Evolutionary conservation across 2,113 vertebrate genomes (phyloP).

Genomic region (Ameiurus melas): DNA sequence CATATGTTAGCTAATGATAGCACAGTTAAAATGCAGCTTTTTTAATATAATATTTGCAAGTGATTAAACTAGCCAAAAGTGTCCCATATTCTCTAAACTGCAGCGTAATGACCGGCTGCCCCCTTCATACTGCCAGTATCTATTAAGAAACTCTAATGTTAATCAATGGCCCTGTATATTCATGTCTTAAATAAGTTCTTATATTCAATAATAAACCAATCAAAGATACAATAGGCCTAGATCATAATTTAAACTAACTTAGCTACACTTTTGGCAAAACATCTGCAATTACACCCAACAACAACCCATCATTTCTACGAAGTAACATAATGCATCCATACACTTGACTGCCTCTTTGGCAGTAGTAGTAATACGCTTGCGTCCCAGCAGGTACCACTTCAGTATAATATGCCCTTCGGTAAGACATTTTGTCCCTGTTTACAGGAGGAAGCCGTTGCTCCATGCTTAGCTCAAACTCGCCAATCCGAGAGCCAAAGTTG

Average conservation of each 20-base stretch:
- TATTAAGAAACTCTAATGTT: background rate
- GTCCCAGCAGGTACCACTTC: constrained; percentile 38
- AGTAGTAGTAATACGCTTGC: constrained; percentile 48
- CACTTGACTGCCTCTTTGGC: constrained; percentile 57
- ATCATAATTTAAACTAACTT: background rate
- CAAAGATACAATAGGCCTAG: background rate
- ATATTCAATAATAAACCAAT: background rate
- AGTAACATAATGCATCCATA: constrained; percentile 43
- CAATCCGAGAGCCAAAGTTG: constrained; percentile 56
- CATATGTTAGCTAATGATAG: background rate
- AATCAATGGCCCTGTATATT: background rate
- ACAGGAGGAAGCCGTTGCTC: constrained; percentile 35
- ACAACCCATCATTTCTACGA: background rate
- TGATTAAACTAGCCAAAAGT: background rate
- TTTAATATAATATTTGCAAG: background rate
- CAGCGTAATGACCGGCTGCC: background rate
- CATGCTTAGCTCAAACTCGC: constrained; percentile 36
- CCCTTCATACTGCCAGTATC: background rate
- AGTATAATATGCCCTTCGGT: constrained; percentile 49
- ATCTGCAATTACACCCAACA: constrained; percentile 3
- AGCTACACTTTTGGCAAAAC: background rate
- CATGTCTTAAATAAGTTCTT: background rate
- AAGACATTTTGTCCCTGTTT: constrained; percentile 55
- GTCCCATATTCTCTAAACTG: background rate
- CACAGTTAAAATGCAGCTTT: background rate